Percentiles rank a stretch among this genome's conserved stretches.
Evolutionary conservation across 2,797 vertebrate genomes (phyloP).

Genomic region (Enteromius unitaeniatus): DNA sequence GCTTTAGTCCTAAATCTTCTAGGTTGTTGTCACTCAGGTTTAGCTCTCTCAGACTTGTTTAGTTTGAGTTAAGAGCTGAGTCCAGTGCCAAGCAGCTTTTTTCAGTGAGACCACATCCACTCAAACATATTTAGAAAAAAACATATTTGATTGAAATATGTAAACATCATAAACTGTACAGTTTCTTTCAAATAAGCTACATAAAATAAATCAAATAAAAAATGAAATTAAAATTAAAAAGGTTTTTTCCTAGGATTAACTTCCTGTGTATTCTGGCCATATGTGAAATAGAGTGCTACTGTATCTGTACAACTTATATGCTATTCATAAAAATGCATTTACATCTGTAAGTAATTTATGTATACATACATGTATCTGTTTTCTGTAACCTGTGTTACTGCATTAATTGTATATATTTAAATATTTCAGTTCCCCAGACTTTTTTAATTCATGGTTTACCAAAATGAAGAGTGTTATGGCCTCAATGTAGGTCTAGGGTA

Average conservation of each 20-base stretch:
- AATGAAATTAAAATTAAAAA: too few species aligned
- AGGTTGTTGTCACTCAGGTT: conserved; percentile 3
- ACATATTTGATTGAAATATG: background rate
- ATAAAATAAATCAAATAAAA: too few species aligned
- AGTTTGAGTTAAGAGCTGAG: background rate
- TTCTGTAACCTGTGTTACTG: background rate
- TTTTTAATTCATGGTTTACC: too few species aligned
- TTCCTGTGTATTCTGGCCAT: background rate
- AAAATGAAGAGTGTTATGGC: too few species aligned
- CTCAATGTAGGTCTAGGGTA: too few species aligned
- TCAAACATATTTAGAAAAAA: background rate
- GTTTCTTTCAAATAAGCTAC: background rate
- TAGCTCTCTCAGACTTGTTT: background rate
- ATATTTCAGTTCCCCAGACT: too few species aligned
- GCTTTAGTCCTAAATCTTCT: background rate
- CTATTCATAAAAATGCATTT: background rate
- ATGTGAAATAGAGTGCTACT: background rate
- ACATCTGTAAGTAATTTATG: background rate
- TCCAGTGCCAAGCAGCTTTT: conserved; percentile 1
- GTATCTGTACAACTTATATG: background rate
- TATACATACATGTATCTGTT: background rate
- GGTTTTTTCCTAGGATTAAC: too few species aligned
- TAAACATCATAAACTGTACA: background rate
- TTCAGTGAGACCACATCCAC: background rate
- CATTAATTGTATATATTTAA: background rate